Conservation (phyloP, 2,113 vertebrate species). For the Grallaria varia region DNA sequence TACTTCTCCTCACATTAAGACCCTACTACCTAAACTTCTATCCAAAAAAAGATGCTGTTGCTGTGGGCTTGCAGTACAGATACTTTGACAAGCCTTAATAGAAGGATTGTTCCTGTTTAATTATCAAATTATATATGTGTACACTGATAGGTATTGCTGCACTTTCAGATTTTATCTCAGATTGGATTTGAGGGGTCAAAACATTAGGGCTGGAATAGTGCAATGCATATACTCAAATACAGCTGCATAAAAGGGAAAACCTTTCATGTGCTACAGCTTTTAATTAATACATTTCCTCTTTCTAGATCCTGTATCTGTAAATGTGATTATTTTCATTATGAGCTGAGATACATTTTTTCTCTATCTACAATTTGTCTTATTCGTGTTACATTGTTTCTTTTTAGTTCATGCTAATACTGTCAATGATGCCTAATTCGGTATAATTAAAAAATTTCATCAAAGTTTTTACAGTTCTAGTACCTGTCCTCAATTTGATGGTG, state of each 20-base stretch:
- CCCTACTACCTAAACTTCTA: rapidly evolving
- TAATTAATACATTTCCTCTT: not conserved
- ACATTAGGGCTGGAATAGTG: not conserved
- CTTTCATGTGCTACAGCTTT: not conserved
- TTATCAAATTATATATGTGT: not conserved
- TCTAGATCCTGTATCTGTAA: not conserved
- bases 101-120: not conserved
- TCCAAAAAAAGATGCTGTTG: not conserved
- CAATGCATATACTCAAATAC: not conserved
- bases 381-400: not conserved
- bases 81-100: not conserved
- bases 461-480: not conserved
- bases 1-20: not conserved
- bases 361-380: not conserved
- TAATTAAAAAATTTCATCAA: not conserved
- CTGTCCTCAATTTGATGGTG: rapidly evolving
- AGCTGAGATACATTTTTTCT: not conserved
- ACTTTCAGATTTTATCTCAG: not conserved
- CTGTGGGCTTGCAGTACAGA: not conserved
- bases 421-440: not conserved
- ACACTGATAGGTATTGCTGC: not conserved
- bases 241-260: not conserved
- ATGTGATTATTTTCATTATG: not conserved
- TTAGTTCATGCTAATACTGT: not conserved
- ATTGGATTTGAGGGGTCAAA: not conserved